Evolutionary conservation across 2,113 vertebrate genomes (phyloP).

Genomic region (Tapirus terrestris): DNA sequence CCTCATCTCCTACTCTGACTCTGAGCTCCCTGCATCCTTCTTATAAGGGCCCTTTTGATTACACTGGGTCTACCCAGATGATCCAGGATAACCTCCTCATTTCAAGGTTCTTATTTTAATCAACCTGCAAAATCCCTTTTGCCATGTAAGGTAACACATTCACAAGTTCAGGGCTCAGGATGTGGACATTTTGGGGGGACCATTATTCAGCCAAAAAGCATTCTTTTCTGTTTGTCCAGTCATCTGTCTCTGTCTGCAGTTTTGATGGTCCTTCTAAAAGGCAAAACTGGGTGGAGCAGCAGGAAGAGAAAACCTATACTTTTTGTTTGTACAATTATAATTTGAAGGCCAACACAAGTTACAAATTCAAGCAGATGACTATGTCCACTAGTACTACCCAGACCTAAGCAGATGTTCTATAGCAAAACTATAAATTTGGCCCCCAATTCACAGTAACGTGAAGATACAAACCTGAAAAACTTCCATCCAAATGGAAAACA

Average conservation of each 20-base stretch:
- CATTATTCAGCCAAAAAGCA: neutral
- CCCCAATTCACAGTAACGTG: neutral
- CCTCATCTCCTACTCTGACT: neutral
- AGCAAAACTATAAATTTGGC: neutral
- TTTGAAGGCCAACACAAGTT: neutral
- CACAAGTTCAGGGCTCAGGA: neutral
- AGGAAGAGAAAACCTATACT: neutral
- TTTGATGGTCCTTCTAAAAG: neutral
- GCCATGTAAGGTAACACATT: neutral
- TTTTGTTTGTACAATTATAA: neutral
- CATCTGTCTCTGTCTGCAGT: neutral
- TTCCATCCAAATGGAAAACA: neutral
- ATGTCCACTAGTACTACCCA: neutral
- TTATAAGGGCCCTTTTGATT: neutral
- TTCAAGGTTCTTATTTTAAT: neutral
- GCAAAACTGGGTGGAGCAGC: neutral
- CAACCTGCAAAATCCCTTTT: neutral
- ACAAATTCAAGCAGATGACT: neutral
- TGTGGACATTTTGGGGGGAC: neutral
- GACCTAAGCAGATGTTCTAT: neutral
- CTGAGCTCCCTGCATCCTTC: neutral
- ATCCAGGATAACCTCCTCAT: neutral
- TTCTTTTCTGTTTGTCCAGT: neutral
- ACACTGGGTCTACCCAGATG: neutral
- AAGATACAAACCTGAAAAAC: conserved; percentile 5